Base-by-base conservation (phyloP, 2,888 invertebrate species). In the Polyploca ridens region DNA sequence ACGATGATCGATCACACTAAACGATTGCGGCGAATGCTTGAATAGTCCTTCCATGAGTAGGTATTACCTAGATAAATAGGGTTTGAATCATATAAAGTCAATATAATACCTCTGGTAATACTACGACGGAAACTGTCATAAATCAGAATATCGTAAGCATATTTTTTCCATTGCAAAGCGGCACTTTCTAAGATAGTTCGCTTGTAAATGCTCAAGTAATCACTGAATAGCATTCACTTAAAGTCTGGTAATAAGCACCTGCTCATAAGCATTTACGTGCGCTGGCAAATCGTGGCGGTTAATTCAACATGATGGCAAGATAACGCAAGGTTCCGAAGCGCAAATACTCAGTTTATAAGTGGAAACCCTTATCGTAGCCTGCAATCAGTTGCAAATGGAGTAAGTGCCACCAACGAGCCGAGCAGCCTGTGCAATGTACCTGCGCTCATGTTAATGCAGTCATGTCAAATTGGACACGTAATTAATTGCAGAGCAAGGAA, bases 291-390 rank as follows among this genome's bases (percentile, higher is more conserved):
- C 69, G 67, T 64, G 64, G 69, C 68, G 71, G 69, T 73, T 76
- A 78, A 74, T 72, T 69, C 71, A 69, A 69, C 70, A 49, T 75
- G 80, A 79, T 76, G 67, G 62, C 46, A 33, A 63, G 75, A 75
- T 75, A 70, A 74, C 65, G 65, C 64, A 38, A 64, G 62, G 41
- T 63, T 62, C 64, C 35, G 61, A 57, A 54, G 59, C 70, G 70
- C 68, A 72, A 73, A 71, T 71, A 66, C 71, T 67, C 62, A 62
- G 49, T 16, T 72, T 74, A 70, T 67, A 70, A 64, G 66, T 67
- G 64, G 66, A 64, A 46, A 41, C 63, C 63, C 66, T 66, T 74
- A 74, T 74, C 73, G 38, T 58, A 33, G 60, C 49, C 58, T 19
- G 66, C 64, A 68, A 73, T 73, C 73, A 33, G 59, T n/a, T 64